A percentile compares a stretch with the other conserved stretches of the same genome.
Conservation (phyloP, 2,888 invertebrate species). For the Emmelina monodactyla region DNA sequence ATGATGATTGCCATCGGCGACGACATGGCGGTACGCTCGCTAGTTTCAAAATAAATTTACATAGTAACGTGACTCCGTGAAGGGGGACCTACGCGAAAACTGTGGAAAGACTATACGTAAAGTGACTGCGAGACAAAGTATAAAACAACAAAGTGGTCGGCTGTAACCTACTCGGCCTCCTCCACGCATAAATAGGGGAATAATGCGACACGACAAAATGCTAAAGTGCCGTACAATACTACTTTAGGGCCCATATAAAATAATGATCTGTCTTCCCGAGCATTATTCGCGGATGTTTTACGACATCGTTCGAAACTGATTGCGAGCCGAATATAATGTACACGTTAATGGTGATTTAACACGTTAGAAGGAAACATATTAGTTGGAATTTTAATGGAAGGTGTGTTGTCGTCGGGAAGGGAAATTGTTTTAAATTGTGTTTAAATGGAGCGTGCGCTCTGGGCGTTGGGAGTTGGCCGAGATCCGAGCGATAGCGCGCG, state of each 20-base stretch:
- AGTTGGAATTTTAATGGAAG: slow-evolving; percentile 20
- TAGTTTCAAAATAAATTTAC: slow-evolving; percentile 49
- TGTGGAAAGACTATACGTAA: slow-evolving; percentile 57
- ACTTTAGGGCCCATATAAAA: slow-evolving; percentile 49
- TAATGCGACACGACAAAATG: slow-evolving; percentile 47
- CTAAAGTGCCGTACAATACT: slow-evolving; percentile 39
- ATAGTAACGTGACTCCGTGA: slow-evolving; percentile 58
- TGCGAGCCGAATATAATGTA: slow-evolving; percentile 14
- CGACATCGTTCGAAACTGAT: slow-evolving; percentile 25
- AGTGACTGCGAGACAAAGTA: slow-evolving; percentile 55
- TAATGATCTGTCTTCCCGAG: slow-evolving; percentile 43
- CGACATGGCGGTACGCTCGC: slow-evolving; percentile 4
- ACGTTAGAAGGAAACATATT: slow-evolving; percentile 13
- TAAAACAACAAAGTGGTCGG: slow-evolving; percentile 65
- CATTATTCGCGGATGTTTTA: slow-evolving; percentile 31
- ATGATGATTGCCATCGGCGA: neutral
- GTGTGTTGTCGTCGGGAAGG: slow-evolving; percentile 27
- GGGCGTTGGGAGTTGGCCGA: slow-evolving; percentile 35
- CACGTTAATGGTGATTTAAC: slow-evolving; percentile 16
- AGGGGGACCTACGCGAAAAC: slow-evolving; percentile 58
- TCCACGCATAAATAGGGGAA: slow-evolving; percentile 49
- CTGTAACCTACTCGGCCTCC: slow-evolving; percentile 39
- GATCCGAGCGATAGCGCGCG: slow-evolving; percentile 36
- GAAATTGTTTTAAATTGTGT: slow-evolving; percentile 41
- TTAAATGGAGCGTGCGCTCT: slow-evolving; percentile 20